Conservation (phyloP, 2,113 vertebrate genomes). For the Fulmarus glacialis region DNA sequence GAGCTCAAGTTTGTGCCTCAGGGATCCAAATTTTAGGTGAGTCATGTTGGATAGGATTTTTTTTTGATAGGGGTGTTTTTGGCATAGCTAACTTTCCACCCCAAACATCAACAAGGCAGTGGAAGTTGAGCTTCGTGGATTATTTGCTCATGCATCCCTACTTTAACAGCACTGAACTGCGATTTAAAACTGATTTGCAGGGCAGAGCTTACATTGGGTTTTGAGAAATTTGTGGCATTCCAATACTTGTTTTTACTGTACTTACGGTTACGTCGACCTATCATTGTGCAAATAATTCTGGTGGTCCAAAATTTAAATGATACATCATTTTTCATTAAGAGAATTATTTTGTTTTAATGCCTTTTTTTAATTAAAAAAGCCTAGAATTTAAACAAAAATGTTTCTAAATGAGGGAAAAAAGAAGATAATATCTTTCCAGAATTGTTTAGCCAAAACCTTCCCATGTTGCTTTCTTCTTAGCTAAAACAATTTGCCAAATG, state of each 20-base stretch:
- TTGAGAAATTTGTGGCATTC: neutral
- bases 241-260: neutral
- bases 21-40: neutral
- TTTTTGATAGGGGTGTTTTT: neutral
- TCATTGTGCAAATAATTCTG: neutral
- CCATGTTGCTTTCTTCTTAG: neutral
- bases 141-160: neutral
- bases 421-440: neutral
- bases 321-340: neutral
- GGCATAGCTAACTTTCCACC: neutral
- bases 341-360: neutral
- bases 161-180: neutral
- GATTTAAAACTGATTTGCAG: neutral
- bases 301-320: neutral
- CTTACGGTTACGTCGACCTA: fast-evolving
- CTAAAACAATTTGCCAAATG: neutral
- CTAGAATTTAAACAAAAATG: neutral
- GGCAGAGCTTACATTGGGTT: fast-evolving
- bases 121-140: neutral
- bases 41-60: neutral
- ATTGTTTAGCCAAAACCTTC: neutral
- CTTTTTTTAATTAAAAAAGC: neutral
- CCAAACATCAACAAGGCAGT: neutral
- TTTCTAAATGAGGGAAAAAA: neutral
- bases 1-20: neutral